Evolutionary conservation across 2,113 vertebrate species (phyloP), one percentile per base, ranked within the genome.

Genomic region (Pelodiscus sinensis): DNA sequence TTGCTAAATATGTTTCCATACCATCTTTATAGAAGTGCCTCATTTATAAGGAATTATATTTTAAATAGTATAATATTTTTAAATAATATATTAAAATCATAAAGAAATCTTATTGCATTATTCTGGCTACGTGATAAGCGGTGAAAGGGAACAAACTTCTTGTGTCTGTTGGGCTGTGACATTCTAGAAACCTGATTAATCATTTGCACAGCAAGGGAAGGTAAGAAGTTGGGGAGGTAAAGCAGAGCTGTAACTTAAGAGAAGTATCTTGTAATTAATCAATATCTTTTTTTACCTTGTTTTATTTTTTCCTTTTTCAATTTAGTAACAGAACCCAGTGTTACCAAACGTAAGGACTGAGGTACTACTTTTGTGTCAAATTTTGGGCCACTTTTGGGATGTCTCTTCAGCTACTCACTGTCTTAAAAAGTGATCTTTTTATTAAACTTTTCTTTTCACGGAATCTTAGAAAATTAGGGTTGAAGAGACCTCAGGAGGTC

Each of bases 241-340:
- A 57, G 13, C 51, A 94, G 73, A 92, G 56, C 52, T 88, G 92
- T 88, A 96, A 94, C 92, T 86, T 86, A 88, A 94, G 87, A 94
- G 10, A 50, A 90, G 81, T 87, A 21, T 3, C 94, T 94, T 88
- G 27, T 83, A 94, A 94, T 94, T 92, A 95, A 94, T 90, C 95
- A 19, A 51, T 90, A 80, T 78, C 18, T 93, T 44, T 84, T 96
- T 95, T 93, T 87, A 44, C 58, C 68, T 90, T 85, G 6, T 29
- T 88, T 18, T 71, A 18, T 35, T 0, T 51, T 77, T 91, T 78
- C 16, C n/a, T 92, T 13, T 77, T 94, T 94, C 86, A 97, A 94
- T 81, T 81, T 0, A 3, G 24, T 14, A 91, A 79, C 6, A 92
- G 54, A 93, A 81, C 92, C 68, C 93, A 94, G 50, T 77, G 6